Evolutionary conservation across 2,888 invertebrate genomes (phyloP).

Genomic region (Elegia similella): DNA sequence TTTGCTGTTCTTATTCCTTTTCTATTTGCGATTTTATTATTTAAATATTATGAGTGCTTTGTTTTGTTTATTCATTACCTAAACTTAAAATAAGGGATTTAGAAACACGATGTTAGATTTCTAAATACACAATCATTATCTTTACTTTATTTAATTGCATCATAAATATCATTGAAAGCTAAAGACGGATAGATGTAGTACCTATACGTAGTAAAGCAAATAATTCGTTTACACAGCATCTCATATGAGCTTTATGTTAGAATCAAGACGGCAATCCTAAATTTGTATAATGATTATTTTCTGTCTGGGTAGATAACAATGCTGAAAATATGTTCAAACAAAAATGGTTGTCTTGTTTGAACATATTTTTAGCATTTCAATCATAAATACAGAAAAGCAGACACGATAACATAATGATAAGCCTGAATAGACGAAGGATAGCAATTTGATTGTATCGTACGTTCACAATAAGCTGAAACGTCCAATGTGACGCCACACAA

Average conservation of each 20-base stretch:
- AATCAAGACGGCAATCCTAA: not conserved
- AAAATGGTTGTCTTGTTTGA: not conserved
- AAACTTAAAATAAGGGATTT: too few relatives aligned
- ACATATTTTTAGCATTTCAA: too few relatives aligned
- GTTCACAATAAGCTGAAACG: not conserved
- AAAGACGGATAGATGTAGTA: too few relatives aligned
- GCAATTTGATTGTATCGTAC: not conserved
- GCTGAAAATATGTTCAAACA: slow-evolving; percentile 10
- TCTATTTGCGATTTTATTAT: too few relatives aligned
- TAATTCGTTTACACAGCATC: not conserved
- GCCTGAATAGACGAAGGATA: slow-evolving; percentile 2
- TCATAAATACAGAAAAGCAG: not conserved
- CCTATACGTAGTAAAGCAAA: too few relatives aligned
- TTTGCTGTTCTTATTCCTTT: not conserved
- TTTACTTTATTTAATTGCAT: too few relatives aligned
- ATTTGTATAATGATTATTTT: slow-evolving; percentile 1
- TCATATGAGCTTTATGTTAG: not conserved
- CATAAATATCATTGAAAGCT: too few relatives aligned
- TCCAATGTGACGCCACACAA: not conserved
- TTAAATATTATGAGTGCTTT: too few relatives aligned
- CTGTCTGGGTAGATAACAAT: not conserved
- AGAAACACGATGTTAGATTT: too few relatives aligned
- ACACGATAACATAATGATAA: slow-evolving; percentile 5
- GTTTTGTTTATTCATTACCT: too few relatives aligned
- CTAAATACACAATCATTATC: too few relatives aligned